Evolutionary conservation across 1,140 invertebrate genomes (phyloP).

Genomic region (Coelopa frigida): DNA sequence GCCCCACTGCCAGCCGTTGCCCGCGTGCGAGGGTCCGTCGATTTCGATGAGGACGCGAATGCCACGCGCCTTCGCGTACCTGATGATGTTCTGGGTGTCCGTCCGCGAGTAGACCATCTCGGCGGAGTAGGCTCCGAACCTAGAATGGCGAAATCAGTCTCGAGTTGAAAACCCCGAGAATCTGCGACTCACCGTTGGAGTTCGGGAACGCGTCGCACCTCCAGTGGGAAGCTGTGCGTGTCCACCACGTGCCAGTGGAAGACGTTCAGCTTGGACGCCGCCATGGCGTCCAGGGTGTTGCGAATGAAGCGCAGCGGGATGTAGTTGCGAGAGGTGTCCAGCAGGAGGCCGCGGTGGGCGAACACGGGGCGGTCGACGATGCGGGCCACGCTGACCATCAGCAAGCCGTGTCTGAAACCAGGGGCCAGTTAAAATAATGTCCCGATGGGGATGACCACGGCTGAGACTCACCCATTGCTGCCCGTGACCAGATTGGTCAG

Average conservation of each 20-base stretch:
- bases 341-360: conserved; percentile 61
- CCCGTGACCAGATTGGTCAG: conserved; percentile 59
- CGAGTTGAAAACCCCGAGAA: too few relatives aligned
- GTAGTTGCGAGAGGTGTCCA: conserved; percentile 73
- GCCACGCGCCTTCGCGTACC: conserved; percentile 65
- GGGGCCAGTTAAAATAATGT: not conserved
- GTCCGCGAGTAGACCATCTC: conserved; percentile 62
- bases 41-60: conserved; percentile 73
- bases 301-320: conserved; percentile 58
- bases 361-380: conserved; percentile 65
- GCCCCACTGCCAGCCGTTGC: conserved; percentile 77
- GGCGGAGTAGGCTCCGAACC: conserved; percentile 61
- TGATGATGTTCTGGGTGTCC: conserved; percentile 61
- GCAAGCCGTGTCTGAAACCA: conserved; percentile 30
- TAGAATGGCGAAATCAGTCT: too few relatives aligned
- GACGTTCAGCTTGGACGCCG: conserved; percentile 73
- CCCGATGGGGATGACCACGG: not conserved
- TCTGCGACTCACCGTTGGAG: conserved; percentile 55
- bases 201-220: conserved; percentile 63
- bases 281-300: conserved; percentile 71
- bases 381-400: conserved; percentile 43
- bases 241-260: conserved; percentile 83
- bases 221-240: conserved; percentile 76
- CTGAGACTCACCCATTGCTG: conserved; percentile 17
- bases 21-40: conserved; percentile 78